phyloP scores from a whole-genome alignment of 37 sponge, comb jelly and placozoan genomes.

The Haliclona indistincta region DNA sequence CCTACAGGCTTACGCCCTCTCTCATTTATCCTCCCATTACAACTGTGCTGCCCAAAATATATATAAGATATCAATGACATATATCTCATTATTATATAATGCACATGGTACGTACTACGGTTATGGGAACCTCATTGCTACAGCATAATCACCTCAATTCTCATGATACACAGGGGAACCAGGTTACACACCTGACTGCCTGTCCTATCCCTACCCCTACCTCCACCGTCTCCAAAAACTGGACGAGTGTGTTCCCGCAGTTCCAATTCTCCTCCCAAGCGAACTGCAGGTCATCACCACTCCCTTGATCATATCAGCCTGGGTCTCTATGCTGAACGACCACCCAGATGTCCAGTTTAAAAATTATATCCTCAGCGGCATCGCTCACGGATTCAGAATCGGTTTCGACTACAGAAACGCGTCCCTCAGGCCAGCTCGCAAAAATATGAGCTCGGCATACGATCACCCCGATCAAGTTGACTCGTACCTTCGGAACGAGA shows the following conservation, averaged over 20 bases:
- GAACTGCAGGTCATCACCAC: background rate
- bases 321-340: background rate
- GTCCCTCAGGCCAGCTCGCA: background rate
- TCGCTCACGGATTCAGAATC: slow-evolving; percentile 8
- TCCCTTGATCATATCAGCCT: background rate
- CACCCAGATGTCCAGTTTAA: slow-evolving; percentile 11
- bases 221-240: background rate
- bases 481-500: slow-evolving; percentile 3
- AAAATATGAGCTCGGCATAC: slow-evolving; percentile 1
- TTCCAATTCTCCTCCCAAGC: background rate
- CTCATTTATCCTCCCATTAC: too few relatives aligned
- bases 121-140: too few relatives aligned
- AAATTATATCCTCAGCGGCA: background rate
- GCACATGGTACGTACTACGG: too few relatives aligned
- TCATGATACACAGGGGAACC: background rate
- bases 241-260: background rate
- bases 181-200: background rate
- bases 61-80: too few relatives aligned
- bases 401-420: background rate
- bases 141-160: too few relatives aligned
- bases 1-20: too few relatives aligned
- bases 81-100: too few relatives aligned
- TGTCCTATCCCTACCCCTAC: background rate
- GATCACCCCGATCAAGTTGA: slow-evolving; percentile 21
- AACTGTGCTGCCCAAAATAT: too few relatives aligned